Evolutionary conservation across 2,888 invertebrate species (phyloP).

Genomic region (Yponomeuta malinellus): DNA sequence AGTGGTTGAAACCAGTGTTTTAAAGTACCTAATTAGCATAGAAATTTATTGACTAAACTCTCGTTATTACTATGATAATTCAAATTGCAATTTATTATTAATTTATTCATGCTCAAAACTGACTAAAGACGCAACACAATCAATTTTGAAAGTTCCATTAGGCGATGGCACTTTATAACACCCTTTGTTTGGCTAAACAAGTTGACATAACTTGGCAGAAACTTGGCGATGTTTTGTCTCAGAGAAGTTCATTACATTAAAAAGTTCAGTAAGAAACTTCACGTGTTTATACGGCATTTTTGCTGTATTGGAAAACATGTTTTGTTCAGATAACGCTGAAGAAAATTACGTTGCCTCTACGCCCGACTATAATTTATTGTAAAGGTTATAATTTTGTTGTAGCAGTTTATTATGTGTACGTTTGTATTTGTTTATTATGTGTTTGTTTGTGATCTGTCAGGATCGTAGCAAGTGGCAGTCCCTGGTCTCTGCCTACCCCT

Average conservation of each 20-base stretch:
- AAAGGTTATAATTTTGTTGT: neutral
- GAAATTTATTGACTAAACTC: too few species aligned
- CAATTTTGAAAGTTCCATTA: constrained; percentile 3
- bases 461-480: too few species aligned
- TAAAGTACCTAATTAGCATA: too few species aligned
- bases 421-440: neutral
- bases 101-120: too few species aligned
- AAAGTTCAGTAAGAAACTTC: constrained; percentile 1
- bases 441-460: too few species aligned
- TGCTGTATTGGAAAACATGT: neutral
- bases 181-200: constrained; percentile 1
- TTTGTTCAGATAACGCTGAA: neutral
- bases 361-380: neutral
- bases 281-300: neutral
- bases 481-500: too few species aligned
- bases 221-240: constrained; percentile 6
- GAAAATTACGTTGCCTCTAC: neutral
- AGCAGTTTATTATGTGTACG: neutral
- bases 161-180: constrained; percentile 1
- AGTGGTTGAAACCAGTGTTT: too few species aligned
- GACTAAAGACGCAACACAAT: too few species aligned
- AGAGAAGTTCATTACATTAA: constrained; percentile 9
- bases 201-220: neutral
- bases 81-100: too few species aligned
- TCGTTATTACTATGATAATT: too few species aligned